A percentile compares a stretch with the other conserved stretches of the same genome.
Evolutionary conservation across 2,797 vertebrate species (phyloP).

Genomic region (Brachymystax lenok): DNA sequence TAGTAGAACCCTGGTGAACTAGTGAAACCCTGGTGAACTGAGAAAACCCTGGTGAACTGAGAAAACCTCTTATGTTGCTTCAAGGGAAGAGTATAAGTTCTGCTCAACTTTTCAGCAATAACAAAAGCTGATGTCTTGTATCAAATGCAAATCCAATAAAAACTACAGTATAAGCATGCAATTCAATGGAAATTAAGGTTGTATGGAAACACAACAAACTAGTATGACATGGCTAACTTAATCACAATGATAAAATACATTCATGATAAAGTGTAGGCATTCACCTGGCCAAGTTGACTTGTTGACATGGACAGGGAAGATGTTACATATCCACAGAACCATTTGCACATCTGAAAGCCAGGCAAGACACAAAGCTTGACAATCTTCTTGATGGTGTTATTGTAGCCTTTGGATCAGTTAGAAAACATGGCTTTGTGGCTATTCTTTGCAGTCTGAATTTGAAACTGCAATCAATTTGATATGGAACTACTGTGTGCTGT

Average conservation of each 20-base stretch:
- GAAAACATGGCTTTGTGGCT: neutral
- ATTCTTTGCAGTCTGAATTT: neutral
- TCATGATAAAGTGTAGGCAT: neutral
- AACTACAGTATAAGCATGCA: no score
- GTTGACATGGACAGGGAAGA: neutral
- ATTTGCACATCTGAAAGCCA: neutral
- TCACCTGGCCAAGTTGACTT: neutral
- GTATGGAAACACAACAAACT: no score
- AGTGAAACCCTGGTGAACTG: neutral
- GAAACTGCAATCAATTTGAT: neutral
- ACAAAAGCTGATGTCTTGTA: neutral
- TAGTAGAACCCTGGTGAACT: neutral
- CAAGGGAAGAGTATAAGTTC: no score
- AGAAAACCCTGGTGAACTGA: rapidly evolving
- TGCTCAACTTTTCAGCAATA: neutral
- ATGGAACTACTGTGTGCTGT: neutral
- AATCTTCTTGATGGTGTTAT: neutral
- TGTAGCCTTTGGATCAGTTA: neutral
- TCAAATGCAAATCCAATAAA: neutral
- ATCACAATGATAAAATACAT: neutral
- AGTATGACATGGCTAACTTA: neutral
- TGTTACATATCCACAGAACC: neutral
- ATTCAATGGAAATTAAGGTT: no score
- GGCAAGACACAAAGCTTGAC: neutral
- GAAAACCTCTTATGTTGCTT: no score